Conservation (phyloP, 53 echinoderm and acorn worm genomes). For the Astropecten irregularis region DNA sequence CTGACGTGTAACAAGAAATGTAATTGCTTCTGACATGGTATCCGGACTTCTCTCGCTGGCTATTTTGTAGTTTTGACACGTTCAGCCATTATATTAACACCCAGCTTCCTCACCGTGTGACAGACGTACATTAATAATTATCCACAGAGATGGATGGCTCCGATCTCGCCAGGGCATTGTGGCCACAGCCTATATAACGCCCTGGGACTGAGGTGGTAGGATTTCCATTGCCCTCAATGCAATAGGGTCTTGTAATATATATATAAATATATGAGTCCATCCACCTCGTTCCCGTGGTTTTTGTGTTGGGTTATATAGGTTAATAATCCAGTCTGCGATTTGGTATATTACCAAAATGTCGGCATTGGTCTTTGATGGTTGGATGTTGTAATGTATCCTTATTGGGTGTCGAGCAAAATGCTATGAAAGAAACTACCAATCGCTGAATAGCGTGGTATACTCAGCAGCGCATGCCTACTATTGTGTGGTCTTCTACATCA, state of each 20-base stretch:
- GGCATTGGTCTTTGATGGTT: slow-evolving; percentile 33
- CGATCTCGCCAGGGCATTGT: background rate
- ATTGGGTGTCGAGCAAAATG: slow-evolving; percentile 29
- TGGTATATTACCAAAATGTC: slow-evolving; percentile 34
- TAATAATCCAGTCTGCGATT: slow-evolving; percentile 20
- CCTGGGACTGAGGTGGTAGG: slow-evolving; percentile 37
- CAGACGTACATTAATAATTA: slow-evolving; percentile 46
- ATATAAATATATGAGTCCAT: slow-evolving; percentile 5
- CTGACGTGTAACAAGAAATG: slow-evolving; percentile 1
- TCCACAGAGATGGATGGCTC: slow-evolving; percentile 14
- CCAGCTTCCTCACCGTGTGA: slow-evolving; percentile 27
- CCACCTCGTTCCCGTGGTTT: slow-evolving; percentile 13
- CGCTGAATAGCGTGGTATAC: no score
- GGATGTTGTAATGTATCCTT: slow-evolving; percentile 45
- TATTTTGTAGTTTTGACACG: slow-evolving; percentile 54
- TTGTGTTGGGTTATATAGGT: no score
- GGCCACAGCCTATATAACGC: background rate
- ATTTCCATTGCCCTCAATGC: background rate
- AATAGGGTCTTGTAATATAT: no score
- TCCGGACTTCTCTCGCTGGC: slow-evolving; percentile 7
- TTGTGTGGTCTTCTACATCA: slow-evolving; percentile 53
- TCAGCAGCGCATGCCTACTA: slow-evolving; percentile 43
- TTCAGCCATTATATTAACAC: slow-evolving; percentile 35
- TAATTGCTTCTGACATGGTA: slow-evolving; percentile 48
- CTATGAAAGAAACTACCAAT: background rate